phyloP scores from a whole-genome alignment of 1,140 invertebrate species.

The Pogonomyrmex barbatus region DNA sequence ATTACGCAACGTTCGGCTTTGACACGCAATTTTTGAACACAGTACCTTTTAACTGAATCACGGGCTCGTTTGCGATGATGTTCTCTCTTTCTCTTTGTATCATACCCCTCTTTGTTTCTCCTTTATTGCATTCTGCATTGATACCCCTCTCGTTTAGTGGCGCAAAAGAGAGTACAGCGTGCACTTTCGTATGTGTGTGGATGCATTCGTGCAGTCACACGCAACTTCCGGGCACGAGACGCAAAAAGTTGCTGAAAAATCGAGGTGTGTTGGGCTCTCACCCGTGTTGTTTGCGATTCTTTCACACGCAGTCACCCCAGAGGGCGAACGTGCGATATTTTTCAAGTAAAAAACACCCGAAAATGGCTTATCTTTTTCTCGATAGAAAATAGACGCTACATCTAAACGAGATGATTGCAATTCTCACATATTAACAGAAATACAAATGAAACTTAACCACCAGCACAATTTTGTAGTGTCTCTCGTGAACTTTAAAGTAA shows the following conservation, averaged over 20 bases:
- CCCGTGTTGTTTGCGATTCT: slow-evolving; percentile 35
- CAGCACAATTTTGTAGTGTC: neutral
- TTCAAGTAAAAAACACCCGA: slow-evolving; percentile 19
- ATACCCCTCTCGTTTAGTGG: slow-evolving; percentile 36
- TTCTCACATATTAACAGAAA: neutral
- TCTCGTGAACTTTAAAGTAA: neutral
- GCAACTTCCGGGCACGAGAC: slow-evolving; percentile 38
- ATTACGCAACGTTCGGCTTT: slow-evolving; percentile 56
- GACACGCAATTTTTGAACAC: slow-evolving; percentile 57
- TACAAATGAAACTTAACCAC: neutral
- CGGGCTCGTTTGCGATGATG: slow-evolving; percentile 24
- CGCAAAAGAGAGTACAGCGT: slow-evolving; percentile 34
- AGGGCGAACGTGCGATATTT: neutral
- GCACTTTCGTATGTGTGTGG: neutral
- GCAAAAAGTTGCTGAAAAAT: slow-evolving; percentile 56
- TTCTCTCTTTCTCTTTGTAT: slow-evolving; percentile 1
- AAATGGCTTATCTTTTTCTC: neutral
- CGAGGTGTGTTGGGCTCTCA: slow-evolving; percentile 34
- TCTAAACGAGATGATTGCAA: neutral
- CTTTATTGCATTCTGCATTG: slow-evolving; percentile 51
- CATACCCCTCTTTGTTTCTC: slow-evolving; percentile 39
- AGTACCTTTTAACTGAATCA: slow-evolving; percentile 56
- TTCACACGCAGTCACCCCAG: slow-evolving; percentile 20
- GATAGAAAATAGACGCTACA: neutral
- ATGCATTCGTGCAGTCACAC: slow-evolving; percentile 18